phyloP scores from a whole-genome alignment of 2,888 invertebrate species.

The Xestobium rufovillosum region DNA sequence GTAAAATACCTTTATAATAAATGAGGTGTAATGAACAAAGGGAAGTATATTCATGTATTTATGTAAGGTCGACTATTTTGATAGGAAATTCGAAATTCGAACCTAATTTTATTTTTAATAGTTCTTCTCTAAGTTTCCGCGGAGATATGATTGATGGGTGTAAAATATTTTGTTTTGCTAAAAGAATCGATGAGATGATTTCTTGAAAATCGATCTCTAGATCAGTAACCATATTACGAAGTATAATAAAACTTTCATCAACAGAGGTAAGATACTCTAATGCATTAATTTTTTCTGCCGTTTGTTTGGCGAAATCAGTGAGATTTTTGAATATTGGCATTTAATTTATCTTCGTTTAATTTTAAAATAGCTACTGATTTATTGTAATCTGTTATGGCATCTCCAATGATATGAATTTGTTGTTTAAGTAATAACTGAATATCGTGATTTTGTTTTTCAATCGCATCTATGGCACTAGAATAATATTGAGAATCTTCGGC shows the following conservation, averaged over 20 bases:
- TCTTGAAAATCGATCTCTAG: conserved; percentile 19
- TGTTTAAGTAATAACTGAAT: conserved; percentile 21
- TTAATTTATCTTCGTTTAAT: conserved; percentile 20
- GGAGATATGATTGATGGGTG: conserved; percentile 21
- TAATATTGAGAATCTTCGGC: conserved; percentile 23
- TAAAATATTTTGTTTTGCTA: conserved; percentile 21
- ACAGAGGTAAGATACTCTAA: too few species aligned
- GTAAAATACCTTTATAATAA: conserved; percentile 17
- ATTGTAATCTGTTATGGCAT: conserved; percentile 24
- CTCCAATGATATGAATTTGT: too few species aligned
- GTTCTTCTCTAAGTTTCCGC: conserved; percentile 8
- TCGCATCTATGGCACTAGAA: too few species aligned
- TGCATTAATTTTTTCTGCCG: too few species aligned
- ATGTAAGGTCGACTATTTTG: conserved; percentile 8
- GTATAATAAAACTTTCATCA: too few species aligned
- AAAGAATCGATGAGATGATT: conserved; percentile 19
- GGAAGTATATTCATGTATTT: conserved; percentile 17
- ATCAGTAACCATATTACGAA: conserved; percentile 17
- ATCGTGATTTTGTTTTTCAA: conserved; percentile 19
- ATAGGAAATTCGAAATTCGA: conserved; percentile 17
- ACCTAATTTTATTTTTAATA: conserved; percentile 6
- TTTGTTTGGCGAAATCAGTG: conserved; percentile 21
- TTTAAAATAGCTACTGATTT: conserved; percentile 17
- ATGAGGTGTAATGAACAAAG: conserved; percentile 15
- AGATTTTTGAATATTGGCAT: conserved; percentile 18